These are phyloP conservation scores for Melieria omissa DNA, from an alignment of 2,888 invertebrate species.

Conservation along the genomic window DNA sequence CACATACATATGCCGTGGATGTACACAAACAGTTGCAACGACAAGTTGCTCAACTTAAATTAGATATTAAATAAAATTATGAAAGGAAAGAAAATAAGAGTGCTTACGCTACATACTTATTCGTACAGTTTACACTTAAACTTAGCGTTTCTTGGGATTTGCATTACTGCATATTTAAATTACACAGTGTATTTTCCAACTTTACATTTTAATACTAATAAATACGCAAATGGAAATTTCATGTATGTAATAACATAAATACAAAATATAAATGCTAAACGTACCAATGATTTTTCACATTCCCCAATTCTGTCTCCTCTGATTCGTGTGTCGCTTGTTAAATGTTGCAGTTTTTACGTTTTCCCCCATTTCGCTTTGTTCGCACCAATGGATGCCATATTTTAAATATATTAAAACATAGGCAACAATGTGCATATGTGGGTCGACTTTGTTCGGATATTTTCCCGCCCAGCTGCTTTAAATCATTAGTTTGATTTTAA, in stretches of 20 bases:
- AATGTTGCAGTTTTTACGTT: too few relatives aligned
- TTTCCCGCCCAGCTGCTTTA: background rate
- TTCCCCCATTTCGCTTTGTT: too few relatives aligned
- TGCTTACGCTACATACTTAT: too few relatives aligned
- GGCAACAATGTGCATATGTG: background rate
- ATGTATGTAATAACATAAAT: conserved; percentile 3
- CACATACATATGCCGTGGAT: too few relatives aligned
- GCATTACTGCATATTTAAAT: too few relatives aligned
- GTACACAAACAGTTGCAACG: too few relatives aligned
- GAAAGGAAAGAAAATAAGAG: too few relatives aligned
- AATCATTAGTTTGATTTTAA: conserved; percentile 17
- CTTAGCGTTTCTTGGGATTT: too few relatives aligned
- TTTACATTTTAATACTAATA: conserved; percentile 2
- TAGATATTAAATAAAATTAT: too few relatives aligned
- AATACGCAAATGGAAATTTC: background rate
- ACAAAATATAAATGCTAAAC: background rate
- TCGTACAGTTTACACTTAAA: too few relatives aligned
- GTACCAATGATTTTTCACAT: background rate
- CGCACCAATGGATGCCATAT: background rate
- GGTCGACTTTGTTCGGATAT: background rate
- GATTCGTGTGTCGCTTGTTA: background rate
- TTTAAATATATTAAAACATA: background rate
- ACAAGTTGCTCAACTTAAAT: too few relatives aligned
- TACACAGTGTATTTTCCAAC: background rate
- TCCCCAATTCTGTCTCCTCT: background rate